Evolutionary conservation across 64 coral and sea anemone genomes (phyloP), one percentile per base, ranked within the genome.

Genomic region (Platygyra sinensis): DNA sequence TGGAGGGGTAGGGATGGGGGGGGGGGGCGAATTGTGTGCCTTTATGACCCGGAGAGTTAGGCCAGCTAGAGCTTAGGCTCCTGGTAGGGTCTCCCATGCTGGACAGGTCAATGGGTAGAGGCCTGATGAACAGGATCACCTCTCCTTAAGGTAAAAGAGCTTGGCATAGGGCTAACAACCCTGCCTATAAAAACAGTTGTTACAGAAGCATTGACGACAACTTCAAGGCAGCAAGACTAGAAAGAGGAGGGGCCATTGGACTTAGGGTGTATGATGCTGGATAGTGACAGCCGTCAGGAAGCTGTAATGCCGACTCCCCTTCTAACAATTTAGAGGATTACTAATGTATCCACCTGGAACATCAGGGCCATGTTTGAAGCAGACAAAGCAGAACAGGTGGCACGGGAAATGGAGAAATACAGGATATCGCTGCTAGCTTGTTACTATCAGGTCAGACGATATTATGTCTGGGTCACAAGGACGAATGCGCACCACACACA

Each of bases 71-170:
- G 36, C 73, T 36, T 75, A 75, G 30, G 30, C 36, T 75, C 31
- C 63, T 75, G 73, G 73, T 36, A 75, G 33, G 73, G 30, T 5
- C 32, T 30, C 30, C 73, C 73, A 49, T 38, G 73, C 73, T 36
- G 73, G 73, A 75, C 30, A 75, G 33, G 33, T 75, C 73, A 75
- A 75, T 18, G 73, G 73, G 30, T 31, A 75, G 73, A 75, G 73
- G 33, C 36, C 73, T 30, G 36, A 75, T 36, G 17, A 75, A 75
- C 60, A 11, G 59, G 59, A 46, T 32, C 86, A 67, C 72, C 31
- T 52, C 42, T 29, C 72, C 86, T 77, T 51, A 9, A 42, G 30
- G 72, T 19, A 62, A 54, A 59, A 72, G 72, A 28, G 52, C 13
- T 88, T 33, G 51, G 83, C 50, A 10, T 36, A 72, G 71, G 72